A percentile compares a stretch with the other conserved stretches of the same genome.
Conservation (phyloP, 1,140 invertebrate species). For the Vollenhovia emeryi region DNA sequence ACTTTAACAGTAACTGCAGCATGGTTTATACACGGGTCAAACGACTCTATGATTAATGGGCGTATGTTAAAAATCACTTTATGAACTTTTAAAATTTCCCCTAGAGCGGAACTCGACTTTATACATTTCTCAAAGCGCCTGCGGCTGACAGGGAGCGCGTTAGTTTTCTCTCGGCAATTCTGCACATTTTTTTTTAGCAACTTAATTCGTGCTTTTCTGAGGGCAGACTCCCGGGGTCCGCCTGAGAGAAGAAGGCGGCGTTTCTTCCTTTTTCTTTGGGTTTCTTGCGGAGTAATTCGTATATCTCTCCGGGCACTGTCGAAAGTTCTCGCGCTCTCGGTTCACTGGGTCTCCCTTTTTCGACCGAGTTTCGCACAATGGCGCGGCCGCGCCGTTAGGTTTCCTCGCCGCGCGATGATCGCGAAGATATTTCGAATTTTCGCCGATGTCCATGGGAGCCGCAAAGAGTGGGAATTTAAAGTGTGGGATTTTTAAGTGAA, state of each 20-base stretch:
- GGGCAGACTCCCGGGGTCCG: neutral
- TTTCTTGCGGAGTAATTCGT: conserved; percentile 20
- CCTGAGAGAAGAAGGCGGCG: conserved; percentile 5
- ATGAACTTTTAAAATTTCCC: neutral
- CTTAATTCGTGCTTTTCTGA: conserved; percentile 20
- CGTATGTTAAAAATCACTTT: conserved; percentile 1
- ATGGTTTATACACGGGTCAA: neutral
- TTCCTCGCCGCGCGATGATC: neutral
- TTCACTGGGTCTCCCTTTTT: neutral
- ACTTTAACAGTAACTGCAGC: neutral
- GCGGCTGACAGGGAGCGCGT: conserved; percentile 19
- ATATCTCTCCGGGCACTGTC: conserved; percentile 33
- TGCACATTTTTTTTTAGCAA: conserved; percentile 30
- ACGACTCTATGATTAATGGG: neutral
- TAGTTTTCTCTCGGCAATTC: neutral
- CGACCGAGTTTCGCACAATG: conserved; percentile 22
- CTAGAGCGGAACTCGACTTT: neutral
- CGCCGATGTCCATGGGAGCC: neutral
- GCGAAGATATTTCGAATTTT: conserved; percentile 28
- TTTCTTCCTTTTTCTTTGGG: conserved; percentile 52
- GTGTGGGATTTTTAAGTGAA: too few relatives aligned
- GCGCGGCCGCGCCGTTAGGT: neutral
- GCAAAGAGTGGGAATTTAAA: neutral
- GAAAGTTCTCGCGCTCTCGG: conserved; percentile 50
- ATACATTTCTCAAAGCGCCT: conserved; percentile 16